Conservation (phyloP, 2,797 vertebrate species). For the Cyclura pinguis region DNA sequence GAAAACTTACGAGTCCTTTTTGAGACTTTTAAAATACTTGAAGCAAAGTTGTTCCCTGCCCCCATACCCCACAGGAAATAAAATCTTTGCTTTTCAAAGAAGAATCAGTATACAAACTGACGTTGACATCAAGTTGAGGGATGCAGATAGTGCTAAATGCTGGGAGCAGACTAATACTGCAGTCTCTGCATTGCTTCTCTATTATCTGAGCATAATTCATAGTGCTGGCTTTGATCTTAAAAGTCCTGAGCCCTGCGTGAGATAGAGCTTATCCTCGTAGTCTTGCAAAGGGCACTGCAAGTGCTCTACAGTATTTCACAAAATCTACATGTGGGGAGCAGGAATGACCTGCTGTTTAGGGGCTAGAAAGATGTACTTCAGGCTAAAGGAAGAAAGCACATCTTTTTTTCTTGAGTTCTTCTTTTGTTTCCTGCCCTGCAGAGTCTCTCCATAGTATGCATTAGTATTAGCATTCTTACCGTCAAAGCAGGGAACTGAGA, state of each 20-base stretch:
- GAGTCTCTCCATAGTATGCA: not conserved
- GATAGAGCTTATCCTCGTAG: not conserved
- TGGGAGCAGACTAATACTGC: not conserved
- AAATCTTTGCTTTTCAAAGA: not conserved
- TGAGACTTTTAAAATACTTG: not conserved
- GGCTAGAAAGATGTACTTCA: not conserved
- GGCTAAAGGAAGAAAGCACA: not conserved
- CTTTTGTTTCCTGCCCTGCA: not conserved
- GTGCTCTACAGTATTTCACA: not conserved
- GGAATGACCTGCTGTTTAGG: not conserved
- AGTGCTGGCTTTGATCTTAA: not conserved
- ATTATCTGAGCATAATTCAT: not conserved
- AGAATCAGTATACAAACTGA: not conserved
- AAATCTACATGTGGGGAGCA: not conserved
- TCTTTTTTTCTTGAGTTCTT: not conserved
- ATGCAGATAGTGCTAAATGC: not conserved
- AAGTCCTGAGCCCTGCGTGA: not conserved
- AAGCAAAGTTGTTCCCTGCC: not conserved
- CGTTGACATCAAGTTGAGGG: not conserved
- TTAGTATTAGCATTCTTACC: not conserved
- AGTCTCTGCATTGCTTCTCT: not conserved
- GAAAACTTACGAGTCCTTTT: conserved; percentile 2
- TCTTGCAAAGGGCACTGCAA: not conserved
- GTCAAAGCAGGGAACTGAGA: not conserved
- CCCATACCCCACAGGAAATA: not conserved